phyloP scores from a whole-genome alignment of 2,888 invertebrate genomes.

The Strigamia transsilvanica region DNA sequence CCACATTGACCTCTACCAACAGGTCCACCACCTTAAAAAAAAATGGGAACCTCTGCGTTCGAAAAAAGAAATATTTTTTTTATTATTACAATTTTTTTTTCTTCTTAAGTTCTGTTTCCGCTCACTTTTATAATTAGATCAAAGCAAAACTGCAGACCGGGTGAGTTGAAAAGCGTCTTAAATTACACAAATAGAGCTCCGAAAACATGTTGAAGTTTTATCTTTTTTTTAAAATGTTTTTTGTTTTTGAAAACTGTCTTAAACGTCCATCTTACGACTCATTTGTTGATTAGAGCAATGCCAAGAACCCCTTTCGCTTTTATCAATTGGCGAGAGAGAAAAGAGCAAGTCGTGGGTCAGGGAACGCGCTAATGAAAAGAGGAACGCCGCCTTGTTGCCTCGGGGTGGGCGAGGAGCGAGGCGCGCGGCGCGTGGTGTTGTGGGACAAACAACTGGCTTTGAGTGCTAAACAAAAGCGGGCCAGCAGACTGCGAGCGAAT shows the following conservation, averaged over 20 bases:
- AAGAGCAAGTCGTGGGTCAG: constrained; percentile 40
- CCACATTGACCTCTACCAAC: neutral
- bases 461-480: constrained; percentile 40
- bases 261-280: constrained; percentile 15
- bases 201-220: neutral
- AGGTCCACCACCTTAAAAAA: neutral
- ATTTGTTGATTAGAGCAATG: constrained; percentile 30
- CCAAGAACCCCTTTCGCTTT: constrained; percentile 4
- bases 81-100: neutral
- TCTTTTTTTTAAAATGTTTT: neutral
- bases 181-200: constrained; percentile 40
- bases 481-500: neutral
- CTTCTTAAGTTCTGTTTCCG: neutral
- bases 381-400: constrained; percentile 43
- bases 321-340: constrained; percentile 24
- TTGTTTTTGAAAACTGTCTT: neutral
- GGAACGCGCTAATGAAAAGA: constrained; percentile 49
- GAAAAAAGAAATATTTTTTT: neutral
- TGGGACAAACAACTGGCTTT: constrained; percentile 38
- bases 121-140: constrained; percentile 49
- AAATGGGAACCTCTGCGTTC: no score
- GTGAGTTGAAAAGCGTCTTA: constrained; percentile 44
- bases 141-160: constrained; percentile 35
- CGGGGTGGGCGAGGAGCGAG: constrained; percentile 33
- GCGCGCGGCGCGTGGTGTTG: constrained; percentile 48